A percentile compares a stretch with the other conserved stretches of the same genome.
phyloP scores from a whole-genome alignment of 1,140 invertebrate genomes.

The Pseudobourletiella spinata region DNA sequence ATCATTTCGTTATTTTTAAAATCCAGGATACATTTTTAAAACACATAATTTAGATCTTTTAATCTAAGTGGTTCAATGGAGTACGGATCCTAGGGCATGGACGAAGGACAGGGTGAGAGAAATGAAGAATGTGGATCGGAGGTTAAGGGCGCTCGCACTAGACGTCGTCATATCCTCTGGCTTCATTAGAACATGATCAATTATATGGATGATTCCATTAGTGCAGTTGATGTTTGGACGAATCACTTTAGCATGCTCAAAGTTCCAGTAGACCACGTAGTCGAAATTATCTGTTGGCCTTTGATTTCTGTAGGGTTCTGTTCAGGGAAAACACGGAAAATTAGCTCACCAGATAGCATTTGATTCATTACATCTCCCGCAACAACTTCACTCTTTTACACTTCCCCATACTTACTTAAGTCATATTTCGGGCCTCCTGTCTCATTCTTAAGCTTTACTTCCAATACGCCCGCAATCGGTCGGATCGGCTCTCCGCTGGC shows the following conservation, averaged over 20 bases:
- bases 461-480: slow-evolving; percentile 28
- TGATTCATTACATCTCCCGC: too few relatives aligned
- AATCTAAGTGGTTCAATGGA: too few relatives aligned
- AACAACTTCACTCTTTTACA: too few relatives aligned
- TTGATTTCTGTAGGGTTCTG: neutral
- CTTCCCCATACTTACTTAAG: neutral
- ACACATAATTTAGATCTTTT: too few relatives aligned
- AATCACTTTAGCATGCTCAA: slow-evolving; percentile 68
- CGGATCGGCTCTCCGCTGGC: slow-evolving; percentile 40
- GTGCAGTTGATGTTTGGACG: slow-evolving; percentile 81
- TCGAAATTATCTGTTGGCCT: slow-evolving; percentile 40
- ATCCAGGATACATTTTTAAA: too few relatives aligned
- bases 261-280: slow-evolving; percentile 73
- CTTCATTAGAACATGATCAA: slow-evolving; percentile 70
- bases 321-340: neutral
- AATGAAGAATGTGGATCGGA: neutral
- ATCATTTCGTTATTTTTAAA: too few relatives aligned
- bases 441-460: slow-evolving; percentile 31
- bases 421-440: slow-evolving; percentile 12
- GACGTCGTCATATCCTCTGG: slow-evolving; percentile 72
- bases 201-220: slow-evolving; percentile 87
- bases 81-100: too few relatives aligned
- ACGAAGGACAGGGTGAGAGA: neutral
- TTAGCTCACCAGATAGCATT: too few relatives aligned
- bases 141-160: slow-evolving; percentile 34